Base-by-base conservation (phyloP, 2,888 invertebrate genomes). In the Lordiphosa andalusiaca region DNA sequence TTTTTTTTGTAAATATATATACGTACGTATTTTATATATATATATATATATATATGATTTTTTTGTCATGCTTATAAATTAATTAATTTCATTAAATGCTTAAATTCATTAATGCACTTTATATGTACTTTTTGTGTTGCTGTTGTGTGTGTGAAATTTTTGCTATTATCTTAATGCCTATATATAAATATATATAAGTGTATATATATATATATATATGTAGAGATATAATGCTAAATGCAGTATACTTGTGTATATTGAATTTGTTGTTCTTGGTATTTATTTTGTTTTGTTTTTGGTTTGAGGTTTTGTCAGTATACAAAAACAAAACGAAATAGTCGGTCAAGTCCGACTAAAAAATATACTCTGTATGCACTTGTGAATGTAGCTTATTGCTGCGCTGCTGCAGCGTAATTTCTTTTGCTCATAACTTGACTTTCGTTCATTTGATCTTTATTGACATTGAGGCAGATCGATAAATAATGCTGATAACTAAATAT, bases 41-140 rank as follows among this genome's bases (percentile, higher is more conserved):
- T 54, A 48, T 37, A 44, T 10, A 59, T 60, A 68, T 65, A 53
- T 56, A 46, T 71, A 58, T 73, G 44, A 30, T 30, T 56, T 30
- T 56, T 67, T 81, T 64, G 57, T 76, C 40, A 70, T 67, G 63
- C 80, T 81, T 83, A 82, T 76, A 73, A 80, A 76, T 80, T 80
- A 83, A 80, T 69, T 80, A 74, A 77, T 44, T 44, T 30, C 10
- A 30, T 81, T 84, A 77, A 81, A 81, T 84, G 80, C 84, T 87
- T 88, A 86, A 88, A 89, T 87, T 86, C 85, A 84, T 75, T 87
- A 87, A 87, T 87, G 87, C 87, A 87, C 87, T 87, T 87, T 84
- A 85, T 80, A 87, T 87, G 87, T 87, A 86, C 87, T 87, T 78
- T 78, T 84, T 81, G 78, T 71, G 71, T 81, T 81, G 77, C 72